These are phyloP conservation scores for Tragelaphus buxtoni DNA, from an alignment of 2,113 vertebrate genomes.

Conservation along the genomic window DNA sequence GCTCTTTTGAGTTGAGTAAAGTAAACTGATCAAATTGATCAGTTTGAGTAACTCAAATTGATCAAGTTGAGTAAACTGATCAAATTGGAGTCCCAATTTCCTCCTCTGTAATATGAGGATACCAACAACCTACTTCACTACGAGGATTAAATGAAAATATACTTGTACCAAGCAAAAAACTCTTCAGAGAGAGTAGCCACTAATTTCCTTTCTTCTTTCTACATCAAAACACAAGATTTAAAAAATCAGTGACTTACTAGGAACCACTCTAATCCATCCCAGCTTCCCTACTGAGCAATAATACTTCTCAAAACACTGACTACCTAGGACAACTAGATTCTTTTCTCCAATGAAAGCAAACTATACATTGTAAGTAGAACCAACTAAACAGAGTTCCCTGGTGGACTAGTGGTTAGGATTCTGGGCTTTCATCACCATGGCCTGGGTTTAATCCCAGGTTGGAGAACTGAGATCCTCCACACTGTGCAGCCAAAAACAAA, in stretches of 20 bases:
- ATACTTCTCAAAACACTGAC: background rate
- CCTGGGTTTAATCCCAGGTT: background rate
- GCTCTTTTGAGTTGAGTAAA: background rate
- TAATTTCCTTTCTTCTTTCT: slow-evolving; percentile 23
- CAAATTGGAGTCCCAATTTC: background rate
- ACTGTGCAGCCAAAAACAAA: background rate
- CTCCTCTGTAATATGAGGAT: background rate
- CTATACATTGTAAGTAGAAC: background rate
- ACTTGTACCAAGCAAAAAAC: background rate
- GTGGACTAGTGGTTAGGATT: background rate
- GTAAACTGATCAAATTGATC: too few relatives aligned
- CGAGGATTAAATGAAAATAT: slow-evolving; percentile 11
- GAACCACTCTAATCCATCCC: background rate
- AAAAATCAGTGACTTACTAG: background rate
- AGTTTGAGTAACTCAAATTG: too few relatives aligned
- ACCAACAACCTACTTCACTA: background rate
- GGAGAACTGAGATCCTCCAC: background rate
- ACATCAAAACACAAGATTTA: slow-evolving; percentile 3
- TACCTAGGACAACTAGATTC: background rate
- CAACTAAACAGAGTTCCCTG: background rate
- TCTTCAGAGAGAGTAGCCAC: background rate
- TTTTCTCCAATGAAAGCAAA: background rate
- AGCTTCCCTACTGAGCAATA: background rate
- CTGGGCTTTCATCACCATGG: background rate
- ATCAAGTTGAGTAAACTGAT: too few relatives aligned